Evolutionary conservation across 2,888 invertebrate genomes (phyloP), one percentile per base, ranked within the genome.

Genomic region (Rhorus exstirpatorius): DNA sequence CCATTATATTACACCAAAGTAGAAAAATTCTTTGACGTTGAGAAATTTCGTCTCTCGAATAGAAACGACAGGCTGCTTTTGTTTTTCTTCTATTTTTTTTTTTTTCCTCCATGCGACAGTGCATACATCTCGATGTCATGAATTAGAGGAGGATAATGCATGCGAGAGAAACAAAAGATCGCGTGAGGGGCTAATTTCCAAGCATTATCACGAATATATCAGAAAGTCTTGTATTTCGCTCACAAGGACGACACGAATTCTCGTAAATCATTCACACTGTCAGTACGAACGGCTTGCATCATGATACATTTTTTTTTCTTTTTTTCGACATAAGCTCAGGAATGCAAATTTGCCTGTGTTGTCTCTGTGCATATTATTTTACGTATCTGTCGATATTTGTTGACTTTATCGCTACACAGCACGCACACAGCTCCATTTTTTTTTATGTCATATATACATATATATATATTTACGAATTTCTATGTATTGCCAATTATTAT

Each of bases 131-230:
- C 58, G 17, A 49, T 26, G 58, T 76, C 63, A 44, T 3, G 24
- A 51, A 21, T 31, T 38, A n/a, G 49, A 31, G n/a, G 17, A 10
- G 21, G 49, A 80, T 21, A 19, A 67, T 72, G 76, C 76, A 72
- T 68, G 61, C 61, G 46, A 72, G 63, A 14, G 12, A 65, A 72
- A 78, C 74, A 70, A 75, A 75, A 72, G 68, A 82, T 78, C 68
- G 78, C 81, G 81, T 75, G 81, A 70, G 63, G 58, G 41, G 46
- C 49, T 70, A 49, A 82, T 75, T 78, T 70, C 49, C 31, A 58
- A 75, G 46, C 68, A 75, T 44, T 68, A 78, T 78, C 72, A 68
- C 74, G 74, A 67, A 72, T 68, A 72, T 68, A 55, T 71, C 55
- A 46, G 46, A 17, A 63, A 58, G 71, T 72, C 67, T 72, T 82